Conservation (phyloP, 2,797 vertebrate genomes). For the Manis javanica region DNA sequence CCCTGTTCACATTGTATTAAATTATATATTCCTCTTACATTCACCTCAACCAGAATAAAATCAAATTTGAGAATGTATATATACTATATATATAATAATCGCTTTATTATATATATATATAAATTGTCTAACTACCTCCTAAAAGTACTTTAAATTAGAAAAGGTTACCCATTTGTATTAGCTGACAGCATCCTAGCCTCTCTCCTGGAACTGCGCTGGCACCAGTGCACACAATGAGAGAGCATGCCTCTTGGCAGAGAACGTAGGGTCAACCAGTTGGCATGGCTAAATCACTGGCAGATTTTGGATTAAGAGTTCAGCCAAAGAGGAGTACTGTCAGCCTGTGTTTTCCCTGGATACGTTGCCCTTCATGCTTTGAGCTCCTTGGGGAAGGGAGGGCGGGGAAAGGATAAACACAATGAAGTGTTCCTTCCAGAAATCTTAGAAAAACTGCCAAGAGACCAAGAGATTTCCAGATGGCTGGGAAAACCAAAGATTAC, state of each 20-base stretch:
- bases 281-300: slow-evolving; percentile 76
- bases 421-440: slow-evolving; percentile 83
- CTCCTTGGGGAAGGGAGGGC: slow-evolving; percentile 78
- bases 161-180: slow-evolving; percentile 80
- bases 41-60: slow-evolving; percentile 86
- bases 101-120: slow-evolving; percentile 85
- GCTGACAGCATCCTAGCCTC: slow-evolving; percentile 66
- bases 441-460: slow-evolving; percentile 79
- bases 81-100: slow-evolving; percentile 87
- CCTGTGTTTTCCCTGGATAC: slow-evolving; percentile 80
- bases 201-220: slow-evolving; percentile 60
- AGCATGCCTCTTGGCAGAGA: slow-evolving; percentile 74
- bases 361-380: slow-evolving; percentile 80
- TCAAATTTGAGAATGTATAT: slow-evolving; percentile 87
- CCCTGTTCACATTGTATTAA: slow-evolving; percentile 82
- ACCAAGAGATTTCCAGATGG: slow-evolving; percentile 81
- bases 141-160: slow-evolving; percentile 83
- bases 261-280: slow-evolving; percentile 76
- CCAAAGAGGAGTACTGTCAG: slow-evolving; percentile 78
- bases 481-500: slow-evolving; percentile 81
- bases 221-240: slow-evolving; percentile 64
- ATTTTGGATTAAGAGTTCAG: slow-evolving; percentile 75
- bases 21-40: slow-evolving; percentile 87
- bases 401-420: slow-evolving; percentile 77
- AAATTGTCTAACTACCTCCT: slow-evolving; percentile 86